Base-by-base conservation (phyloP, 2,888 invertebrate genomes). In the Metallyticus violacea region DNA sequence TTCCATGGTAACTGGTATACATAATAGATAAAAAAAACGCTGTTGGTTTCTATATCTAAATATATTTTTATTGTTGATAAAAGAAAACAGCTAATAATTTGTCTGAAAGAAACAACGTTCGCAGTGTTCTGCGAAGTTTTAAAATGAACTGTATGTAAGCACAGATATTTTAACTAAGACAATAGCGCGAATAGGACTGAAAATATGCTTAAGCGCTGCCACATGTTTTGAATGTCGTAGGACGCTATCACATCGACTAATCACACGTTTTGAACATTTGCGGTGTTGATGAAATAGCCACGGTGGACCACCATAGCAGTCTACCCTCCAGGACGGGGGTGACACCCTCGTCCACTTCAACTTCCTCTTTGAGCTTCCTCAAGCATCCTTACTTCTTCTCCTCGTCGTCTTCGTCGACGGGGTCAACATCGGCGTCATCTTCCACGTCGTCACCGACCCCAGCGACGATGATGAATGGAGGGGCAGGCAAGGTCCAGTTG, bases 401-500 rank as follows among this genome's bases (percentile, higher is more conserved):
- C 6, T 28, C 83, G 28, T 83, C 77, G 25, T 83, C 83, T 6
- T 28, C 83, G 6, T 83, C 83, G n/a, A 77, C 83, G 77, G 82
- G 82, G 62, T 76, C 82, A 22, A 76, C 82, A 1, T 82, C 82
- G 26, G 27, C 82, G 28, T 83, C 83, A 1, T 83, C 83, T 26
- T 28, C 83, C 77, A 28, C 28, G 27, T 77, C 82, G 76, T 22
- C 79, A 22, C 28, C 82, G 2, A 27, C 83, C 25, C 77, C 83
- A 9, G 40, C 40, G 40, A 62, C 40, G 77, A 77, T 77, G 77
- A 83, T 83, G 83, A 83, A 77, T 6, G 77, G 28, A 25, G 83
- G 83, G 27, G 79, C 27, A n/a, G 22, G 27, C 7, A 91, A 92
- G 87, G 91, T 93, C 87, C 94, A 92, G 87, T 92, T 92, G 89